Conservation (phyloP, 2,113 vertebrate genomes). For the Dromas ardeola region DNA sequence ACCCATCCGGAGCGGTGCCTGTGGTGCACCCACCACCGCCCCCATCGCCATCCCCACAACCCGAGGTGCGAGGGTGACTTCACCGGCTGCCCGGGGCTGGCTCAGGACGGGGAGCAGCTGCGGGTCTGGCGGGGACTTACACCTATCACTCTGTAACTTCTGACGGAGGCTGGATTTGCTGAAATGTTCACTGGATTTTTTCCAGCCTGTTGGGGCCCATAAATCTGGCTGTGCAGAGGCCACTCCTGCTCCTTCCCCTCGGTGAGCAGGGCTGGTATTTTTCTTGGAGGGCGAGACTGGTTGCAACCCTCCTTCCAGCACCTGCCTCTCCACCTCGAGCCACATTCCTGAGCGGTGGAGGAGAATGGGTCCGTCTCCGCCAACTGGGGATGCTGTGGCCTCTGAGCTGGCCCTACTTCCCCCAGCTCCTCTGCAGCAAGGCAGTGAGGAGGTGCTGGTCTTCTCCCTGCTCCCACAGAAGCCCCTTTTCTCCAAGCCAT, state of each 20-base stretch:
- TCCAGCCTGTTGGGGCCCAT: constrained; percentile 47
- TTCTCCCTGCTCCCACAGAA: background rate
- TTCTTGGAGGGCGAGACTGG: constrained; percentile 59
- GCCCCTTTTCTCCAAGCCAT: background rate
- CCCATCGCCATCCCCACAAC: background rate
- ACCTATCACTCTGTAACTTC: constrained; percentile 58
- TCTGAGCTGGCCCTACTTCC: background rate
- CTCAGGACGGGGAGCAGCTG: constrained; percentile 35
- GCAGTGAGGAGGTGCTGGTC: background rate
- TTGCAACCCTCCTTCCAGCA: constrained; percentile 38
- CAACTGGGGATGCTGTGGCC: background rate
- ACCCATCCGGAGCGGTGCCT: fast-evolving
- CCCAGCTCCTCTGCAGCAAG: background rate
- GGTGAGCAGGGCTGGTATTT: constrained; percentile 37
- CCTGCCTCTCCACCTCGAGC: constrained; percentile 45
- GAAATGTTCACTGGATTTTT: constrained; percentile 62
- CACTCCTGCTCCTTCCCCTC: constrained; percentile 33
- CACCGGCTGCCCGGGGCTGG: background rate
- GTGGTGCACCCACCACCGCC: background rate
- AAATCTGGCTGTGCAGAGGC: constrained; percentile 53
- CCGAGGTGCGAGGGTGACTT: constrained; percentile 37
- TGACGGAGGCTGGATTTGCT: constrained; percentile 51
- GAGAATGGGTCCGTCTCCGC: background rate
- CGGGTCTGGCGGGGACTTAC: background rate
- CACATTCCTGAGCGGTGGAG: constrained; percentile 27